Evolutionary conservation across 2,113 vertebrate species (phyloP).

Genomic region (Ciconia boyciana): DNA sequence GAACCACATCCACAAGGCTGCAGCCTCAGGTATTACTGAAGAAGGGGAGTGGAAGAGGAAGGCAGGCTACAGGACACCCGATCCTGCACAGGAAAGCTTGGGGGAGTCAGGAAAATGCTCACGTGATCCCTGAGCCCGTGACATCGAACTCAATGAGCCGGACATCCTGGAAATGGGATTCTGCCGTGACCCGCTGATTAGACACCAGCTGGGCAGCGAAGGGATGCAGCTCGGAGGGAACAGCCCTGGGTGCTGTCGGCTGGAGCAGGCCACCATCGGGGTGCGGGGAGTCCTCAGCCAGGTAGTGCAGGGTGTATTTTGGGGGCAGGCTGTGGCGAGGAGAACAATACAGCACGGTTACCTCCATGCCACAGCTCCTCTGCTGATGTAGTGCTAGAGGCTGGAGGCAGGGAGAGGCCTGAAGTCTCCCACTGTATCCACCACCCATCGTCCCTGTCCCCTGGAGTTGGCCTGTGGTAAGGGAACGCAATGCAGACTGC

Average conservation of each 20-base stretch:
- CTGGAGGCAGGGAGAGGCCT: background rate
- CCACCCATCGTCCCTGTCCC: background rate
- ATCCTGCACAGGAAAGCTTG: background rate
- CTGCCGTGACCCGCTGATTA: constrained; percentile 82
- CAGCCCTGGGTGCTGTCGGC: background rate
- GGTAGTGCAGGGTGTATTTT: constrained; percentile 78
- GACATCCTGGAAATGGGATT: constrained; percentile 90
- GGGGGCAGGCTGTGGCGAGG: constrained; percentile 80
- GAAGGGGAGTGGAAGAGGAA: background rate
- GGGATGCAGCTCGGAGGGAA: constrained; percentile 68
- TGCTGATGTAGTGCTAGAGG: background rate
- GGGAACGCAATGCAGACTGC: background rate
- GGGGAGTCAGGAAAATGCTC: constrained; percentile 22
- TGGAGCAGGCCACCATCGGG: background rate
- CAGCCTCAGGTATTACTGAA: background rate
- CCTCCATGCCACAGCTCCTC: background rate
- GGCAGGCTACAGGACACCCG: background rate
- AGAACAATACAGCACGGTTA: background rate
- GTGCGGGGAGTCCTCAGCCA: constrained; percentile 16
- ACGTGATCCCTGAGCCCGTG: constrained; percentile 82
- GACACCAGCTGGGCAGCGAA: constrained; percentile 78
- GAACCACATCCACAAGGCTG: background rate
- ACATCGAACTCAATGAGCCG: constrained; percentile 90
- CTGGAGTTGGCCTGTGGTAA: background rate
- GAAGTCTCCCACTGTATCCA: background rate